Conservation (phyloP, 2,113 vertebrate species). For the Columba janthina region DNA sequence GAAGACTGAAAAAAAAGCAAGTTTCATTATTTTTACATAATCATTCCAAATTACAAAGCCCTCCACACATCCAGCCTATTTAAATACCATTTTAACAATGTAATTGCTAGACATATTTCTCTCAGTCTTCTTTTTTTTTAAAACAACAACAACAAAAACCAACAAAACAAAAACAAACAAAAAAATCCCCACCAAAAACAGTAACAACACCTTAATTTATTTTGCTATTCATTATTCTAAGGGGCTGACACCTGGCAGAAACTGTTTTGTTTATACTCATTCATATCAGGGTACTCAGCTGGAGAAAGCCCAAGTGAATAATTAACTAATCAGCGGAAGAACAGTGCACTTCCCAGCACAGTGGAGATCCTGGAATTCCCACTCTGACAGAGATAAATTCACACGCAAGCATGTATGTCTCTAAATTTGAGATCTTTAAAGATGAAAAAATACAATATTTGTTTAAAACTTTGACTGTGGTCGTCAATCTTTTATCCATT, state of each 20-base stretch:
- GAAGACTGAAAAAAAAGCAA: constrained; percentile 29
- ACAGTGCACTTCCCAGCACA: not conserved
- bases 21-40: constrained; percentile 61
- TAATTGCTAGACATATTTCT: constrained; percentile 27
- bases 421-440: not conserved
- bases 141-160: not conserved
- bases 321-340: constrained; percentile 29
- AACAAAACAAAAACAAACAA: too few species aligned
- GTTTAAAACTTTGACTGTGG: not conserved
- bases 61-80: constrained; percentile 17
- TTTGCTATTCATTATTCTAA: constrained; percentile 14
- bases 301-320: constrained; percentile 42
- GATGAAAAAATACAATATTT: not conserved
- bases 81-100: constrained; percentile 39
- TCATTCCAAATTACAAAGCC: constrained; percentile 44
- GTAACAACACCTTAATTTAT: constrained; percentile 28
- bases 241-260: constrained; percentile 30
- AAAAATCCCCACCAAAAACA: too few species aligned
- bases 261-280: constrained; percentile 32
- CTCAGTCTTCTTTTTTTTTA: not conserved
- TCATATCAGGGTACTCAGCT: not conserved
- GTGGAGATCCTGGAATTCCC: not conserved
- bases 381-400: not conserved
- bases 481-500: not conserved
- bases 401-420: not conserved